A percentile compares a stretch with the other conserved stretches of the same genome.
These are phyloP conservation scores for Ephydatia muelleri DNA, from an alignment of 37 sponge, comb jelly and placozoan species.

Conservation along the genomic window DNA sequence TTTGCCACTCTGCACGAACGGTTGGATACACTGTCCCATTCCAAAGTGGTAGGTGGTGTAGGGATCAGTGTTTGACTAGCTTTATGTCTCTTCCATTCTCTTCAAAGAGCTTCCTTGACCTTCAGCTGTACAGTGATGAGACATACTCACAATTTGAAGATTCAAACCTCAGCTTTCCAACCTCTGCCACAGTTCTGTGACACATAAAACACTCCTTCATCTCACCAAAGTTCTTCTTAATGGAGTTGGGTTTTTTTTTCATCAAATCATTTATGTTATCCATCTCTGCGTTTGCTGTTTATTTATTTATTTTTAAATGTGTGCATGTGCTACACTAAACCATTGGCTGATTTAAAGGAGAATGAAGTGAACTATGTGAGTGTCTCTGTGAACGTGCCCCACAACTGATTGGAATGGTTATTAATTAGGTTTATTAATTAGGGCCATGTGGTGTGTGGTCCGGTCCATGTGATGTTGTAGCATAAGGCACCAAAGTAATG, in stretches of 20 bases:
- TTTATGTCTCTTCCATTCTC: background rate
- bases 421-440: no score
- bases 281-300: no score
- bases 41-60: slow-evolving; percentile 53
- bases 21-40: slow-evolving; percentile 33
- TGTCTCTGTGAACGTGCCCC: background rate
- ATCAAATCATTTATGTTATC: background rate
- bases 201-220: background rate
- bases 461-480: no score
- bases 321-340: slow-evolving; percentile 35
- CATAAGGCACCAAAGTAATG: no score
- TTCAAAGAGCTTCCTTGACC: slow-evolving; percentile 56
- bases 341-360: no score
- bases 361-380: background rate
- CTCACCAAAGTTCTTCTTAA: background rate
- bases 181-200: background rate
- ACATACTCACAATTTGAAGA: slow-evolving; percentile 67
- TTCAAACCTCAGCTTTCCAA: slow-evolving; percentile 12
- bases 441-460: no score
- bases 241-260: background rate
- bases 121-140: slow-evolving; percentile 28
- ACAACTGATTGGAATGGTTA: no score
- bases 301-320: slow-evolving; percentile 2
- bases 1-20: slow-evolving; percentile 46
- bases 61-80: background rate